Evolutionary conservation across 2,888 invertebrate genomes (phyloP), one percentile per base, ranked within the genome.

Genomic region (Geophilus truncorum): DNA sequence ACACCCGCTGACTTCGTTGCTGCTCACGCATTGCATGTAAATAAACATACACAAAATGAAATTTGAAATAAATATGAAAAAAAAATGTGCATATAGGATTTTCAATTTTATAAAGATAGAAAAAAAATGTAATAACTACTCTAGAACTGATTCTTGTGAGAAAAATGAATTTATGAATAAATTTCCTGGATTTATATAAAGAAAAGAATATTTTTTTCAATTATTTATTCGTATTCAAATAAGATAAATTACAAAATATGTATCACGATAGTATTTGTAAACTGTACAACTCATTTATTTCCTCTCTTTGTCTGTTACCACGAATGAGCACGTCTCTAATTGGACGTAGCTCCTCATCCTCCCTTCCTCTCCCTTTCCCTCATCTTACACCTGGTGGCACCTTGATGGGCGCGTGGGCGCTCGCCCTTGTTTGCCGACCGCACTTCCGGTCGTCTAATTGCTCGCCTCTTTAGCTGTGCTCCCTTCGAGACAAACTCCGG

Each of bases 341-440:
- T 70, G 70, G 70, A 70, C 70, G 70, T 70, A n/a, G 70, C 70
- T 15, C 70, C 12, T 70, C 28, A 25, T 23, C 28, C 70, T n/a
- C 25, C 51, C 51, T 18, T 51, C 28, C 70, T 28, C n/a, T 28
- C 18, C 51, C 51, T n/a, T 18, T 70, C 70, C 12, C 70, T 70
- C 70, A 28, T 70, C 70, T 70, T 70, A 70, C 70, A 70, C 70
- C 70, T 70, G 70, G 70, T 70, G 70, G 70, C 70, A 70, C 70
- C 70, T 70, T 70, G 70, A 70, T 70, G 70, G 70, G 70, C 70
- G 70, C 70, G 70, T 70, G 70, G 70, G 70, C 70, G 70, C 70
- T 70, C 70, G 70, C 70, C 70, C 70, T 70, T 70, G 70, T n/a
- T 70, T 25, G 28, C n/a, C 12, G 28, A 70, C 25, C 70, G 70